phyloP scores from a whole-genome alignment of 2,113 vertebrate species.

The rat (Rattus norvegicus) region DNA sequence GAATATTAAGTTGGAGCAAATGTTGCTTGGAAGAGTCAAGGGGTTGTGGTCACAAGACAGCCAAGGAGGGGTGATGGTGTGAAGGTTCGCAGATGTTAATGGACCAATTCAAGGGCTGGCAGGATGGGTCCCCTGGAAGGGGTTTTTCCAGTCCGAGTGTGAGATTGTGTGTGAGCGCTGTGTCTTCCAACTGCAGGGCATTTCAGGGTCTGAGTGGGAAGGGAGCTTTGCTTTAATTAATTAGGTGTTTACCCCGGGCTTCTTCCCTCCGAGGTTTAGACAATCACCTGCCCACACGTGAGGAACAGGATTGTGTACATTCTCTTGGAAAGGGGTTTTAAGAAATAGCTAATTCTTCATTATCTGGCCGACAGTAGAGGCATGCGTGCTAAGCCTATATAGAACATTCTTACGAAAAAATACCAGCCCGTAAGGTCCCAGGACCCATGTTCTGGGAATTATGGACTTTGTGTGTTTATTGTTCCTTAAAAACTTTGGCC shows the following conservation, averaged over 20 bases:
- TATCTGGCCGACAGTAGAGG: neutral
- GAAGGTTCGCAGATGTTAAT: neutral
- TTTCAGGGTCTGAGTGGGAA: neutral
- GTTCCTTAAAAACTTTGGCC: neutral
- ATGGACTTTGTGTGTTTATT: neutral
- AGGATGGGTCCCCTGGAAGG: neutral
- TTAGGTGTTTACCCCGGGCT: constrained; percentile 45
- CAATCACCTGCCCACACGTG: constrained; percentile 43
- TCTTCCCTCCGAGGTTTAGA: constrained; percentile 34
- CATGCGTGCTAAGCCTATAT: rapidly evolving
- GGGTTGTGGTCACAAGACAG: constrained; percentile 55
- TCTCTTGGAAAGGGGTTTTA: neutral
- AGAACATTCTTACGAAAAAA: neutral
- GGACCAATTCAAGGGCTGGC: neutral
- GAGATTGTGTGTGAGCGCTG: neutral
- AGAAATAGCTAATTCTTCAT: neutral
- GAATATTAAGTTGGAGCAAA: constrained; percentile 73
- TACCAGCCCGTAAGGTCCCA: neutral
- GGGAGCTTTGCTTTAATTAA: constrained; percentile 60
- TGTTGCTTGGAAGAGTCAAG: constrained; percentile 27
- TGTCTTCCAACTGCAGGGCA: neutral
- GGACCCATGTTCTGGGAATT: rapidly evolving
- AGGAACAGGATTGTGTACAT: neutral
- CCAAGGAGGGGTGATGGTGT: neutral
- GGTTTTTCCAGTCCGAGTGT: neutral